These are phyloP conservation scores for Calonectris borealis DNA, from an alignment of 2,113 vertebrate genomes.

Conservation along the genomic window DNA sequence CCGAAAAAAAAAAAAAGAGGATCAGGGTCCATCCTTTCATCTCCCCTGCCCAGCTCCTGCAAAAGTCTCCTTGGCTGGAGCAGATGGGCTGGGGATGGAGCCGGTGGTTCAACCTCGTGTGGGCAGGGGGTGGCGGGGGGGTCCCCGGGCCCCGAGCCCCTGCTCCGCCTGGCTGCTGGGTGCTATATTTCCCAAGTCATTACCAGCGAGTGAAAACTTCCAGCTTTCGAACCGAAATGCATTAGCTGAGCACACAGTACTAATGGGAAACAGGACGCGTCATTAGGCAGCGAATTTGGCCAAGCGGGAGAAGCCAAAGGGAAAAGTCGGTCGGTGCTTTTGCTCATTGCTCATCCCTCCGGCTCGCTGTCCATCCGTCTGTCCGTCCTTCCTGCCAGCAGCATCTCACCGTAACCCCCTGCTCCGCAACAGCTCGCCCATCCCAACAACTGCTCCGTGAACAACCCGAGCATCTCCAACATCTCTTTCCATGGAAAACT, in stretches of 20 bases:
- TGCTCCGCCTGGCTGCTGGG: background rate
- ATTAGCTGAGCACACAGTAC: conserved; percentile 84
- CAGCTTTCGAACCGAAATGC: conserved; percentile 67
- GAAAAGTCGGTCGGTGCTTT: background rate
- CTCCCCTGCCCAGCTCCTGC: background rate
- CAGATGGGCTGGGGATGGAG: background rate
- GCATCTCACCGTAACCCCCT: background rate
- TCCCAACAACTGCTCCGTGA: accelerated
- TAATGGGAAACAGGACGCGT: conserved; percentile 75
- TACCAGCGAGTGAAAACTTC: conserved; percentile 78
- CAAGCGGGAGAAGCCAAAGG: accelerated
- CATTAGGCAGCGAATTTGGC: conserved; percentile 68
- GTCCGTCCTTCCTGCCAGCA: background rate
- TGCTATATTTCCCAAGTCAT: conserved; percentile 84
- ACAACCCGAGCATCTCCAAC: accelerated
- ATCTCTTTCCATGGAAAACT: accelerated
- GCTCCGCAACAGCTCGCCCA: accelerated
- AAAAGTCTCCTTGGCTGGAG: background rate
- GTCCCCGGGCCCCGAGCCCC: background rate
- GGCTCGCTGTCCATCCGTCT: accelerated
- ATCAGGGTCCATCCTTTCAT: background rate
- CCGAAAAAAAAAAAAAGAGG: background rate
- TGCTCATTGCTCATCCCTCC: accelerated
- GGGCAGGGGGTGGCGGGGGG: background rate
- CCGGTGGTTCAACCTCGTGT: accelerated